Base-by-base conservation (phyloP, 1,140 invertebrate species). In the Drosophila elegans region DNA sequence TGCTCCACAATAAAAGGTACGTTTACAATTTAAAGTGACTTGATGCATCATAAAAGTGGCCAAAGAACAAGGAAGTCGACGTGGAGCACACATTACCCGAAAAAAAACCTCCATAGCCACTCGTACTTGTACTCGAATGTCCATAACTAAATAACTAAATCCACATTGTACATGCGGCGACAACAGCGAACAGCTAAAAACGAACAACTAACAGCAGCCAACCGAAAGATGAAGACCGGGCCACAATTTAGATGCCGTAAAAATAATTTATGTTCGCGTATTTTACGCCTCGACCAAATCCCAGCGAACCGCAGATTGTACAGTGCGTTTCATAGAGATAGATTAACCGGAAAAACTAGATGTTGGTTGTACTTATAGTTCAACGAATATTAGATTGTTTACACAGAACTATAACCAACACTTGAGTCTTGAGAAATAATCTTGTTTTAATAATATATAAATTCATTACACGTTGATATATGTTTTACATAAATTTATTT, bases 171-270 rank as follows among this genome's bases (percentile, higher is more conserved):
- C 64, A 71, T 21, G 21, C 29, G 29, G 29, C 29, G 29, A 32
- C 39, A 74, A 38, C 48, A 75, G 59, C 44, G 54, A 59, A 62
- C 53, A 51, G 41, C 63, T 48, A 63, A 63, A 55, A 25, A 32
- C 64, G 27, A 54, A 73, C 32, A 36, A 57, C 64, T 74, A 77
- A 52, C 56, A 69, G 11, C 44, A 42, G 34, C 25, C 13, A 25
- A 11, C 4, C 34, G 38, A 46, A 56, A 25, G 42, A 71, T 29
- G 64, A 69, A 56, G 63, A 48, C 44, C 52, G 34, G 68, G 34
- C 60, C 66, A 48, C 80, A 67, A 79, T 83, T 83, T 79, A 49
- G 76, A 66, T 84, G 80, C 76, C 57, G 69, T 83, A 80, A 84
- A 80, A 57, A 72, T 71, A 41, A 84, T 84, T 79, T 84, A 79